Conservation (phyloP, 2,113 vertebrate species). For the Pyrgilauda ruficollis region DNA sequence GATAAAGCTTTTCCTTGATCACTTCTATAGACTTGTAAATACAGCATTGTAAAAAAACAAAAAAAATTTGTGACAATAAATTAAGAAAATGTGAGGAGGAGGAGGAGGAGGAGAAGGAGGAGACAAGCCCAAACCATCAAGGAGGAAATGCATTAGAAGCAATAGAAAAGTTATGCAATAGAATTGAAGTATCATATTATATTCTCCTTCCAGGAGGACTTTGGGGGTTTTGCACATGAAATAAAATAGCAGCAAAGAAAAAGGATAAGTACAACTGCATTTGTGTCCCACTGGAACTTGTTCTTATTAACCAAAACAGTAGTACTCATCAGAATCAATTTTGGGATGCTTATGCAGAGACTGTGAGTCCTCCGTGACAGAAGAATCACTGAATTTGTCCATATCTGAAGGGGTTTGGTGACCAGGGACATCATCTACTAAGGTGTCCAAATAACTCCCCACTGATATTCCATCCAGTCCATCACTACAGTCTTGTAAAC, state of each 20-base stretch:
- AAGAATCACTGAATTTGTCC: conserved; percentile 82
- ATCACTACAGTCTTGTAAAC: conserved; percentile 86
- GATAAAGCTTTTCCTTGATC: conserved; percentile 63
- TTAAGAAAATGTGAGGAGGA: conserved; percentile 58
- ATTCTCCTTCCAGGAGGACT: conserved; percentile 19
- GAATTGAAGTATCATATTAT: conserved; percentile 60
- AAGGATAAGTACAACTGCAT: conserved; percentile 68
- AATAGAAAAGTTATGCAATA: conserved; percentile 48
- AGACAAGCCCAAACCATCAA: background rate
- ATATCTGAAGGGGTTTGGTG: conserved; percentile 83
- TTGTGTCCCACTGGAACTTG: conserved; percentile 38
- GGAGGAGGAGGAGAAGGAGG: conserved; percentile 11
- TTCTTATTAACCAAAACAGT: conserved; percentile 86
- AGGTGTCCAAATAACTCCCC: conserved; percentile 94
- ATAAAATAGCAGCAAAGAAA: conserved; percentile 74
- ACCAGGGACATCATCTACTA: conserved; percentile 86
- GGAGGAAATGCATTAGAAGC: conserved; percentile 43
- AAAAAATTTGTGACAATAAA: conserved; percentile 70
- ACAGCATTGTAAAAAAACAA: conserved; percentile 27
- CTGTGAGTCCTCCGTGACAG: conserved; percentile 74
- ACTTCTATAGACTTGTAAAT: conserved; percentile 31
- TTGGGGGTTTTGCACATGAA: conserved; percentile 27
- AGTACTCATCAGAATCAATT: conserved; percentile 90
- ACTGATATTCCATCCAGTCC: conserved; percentile 90
- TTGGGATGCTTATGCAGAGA: conserved; percentile 75